Percentiles rank a stretch among this genome's conserved stretches.
Conservation (phyloP, 2,797 vertebrate species). For the Lepidocolaptes lacrymiger region DNA sequence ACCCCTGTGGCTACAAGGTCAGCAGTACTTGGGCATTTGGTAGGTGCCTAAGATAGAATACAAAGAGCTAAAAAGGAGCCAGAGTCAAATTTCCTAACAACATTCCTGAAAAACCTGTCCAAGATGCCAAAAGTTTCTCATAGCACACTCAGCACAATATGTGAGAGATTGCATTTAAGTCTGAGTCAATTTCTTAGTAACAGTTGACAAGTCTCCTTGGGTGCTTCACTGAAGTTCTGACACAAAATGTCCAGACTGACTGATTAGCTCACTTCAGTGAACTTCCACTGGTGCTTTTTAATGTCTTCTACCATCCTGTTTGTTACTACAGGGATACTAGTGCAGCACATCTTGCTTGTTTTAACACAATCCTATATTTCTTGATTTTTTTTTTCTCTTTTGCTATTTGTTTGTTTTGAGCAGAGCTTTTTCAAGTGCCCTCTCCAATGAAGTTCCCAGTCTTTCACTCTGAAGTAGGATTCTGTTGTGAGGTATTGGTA, state of each 20-base stretch:
- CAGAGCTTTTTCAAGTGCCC: background rate
- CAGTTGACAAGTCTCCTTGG: background rate
- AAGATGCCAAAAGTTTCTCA: background rate
- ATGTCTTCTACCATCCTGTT: background rate
- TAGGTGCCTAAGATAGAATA: background rate
- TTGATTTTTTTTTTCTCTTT: background rate
- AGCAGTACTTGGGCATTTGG: background rate
- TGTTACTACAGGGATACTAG: background rate
- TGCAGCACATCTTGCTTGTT: background rate
- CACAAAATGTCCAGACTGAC: background rate
- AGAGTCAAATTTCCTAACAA: background rate
- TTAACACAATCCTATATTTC: background rate
- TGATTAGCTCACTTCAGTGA: background rate
- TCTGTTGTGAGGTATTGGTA: background rate
- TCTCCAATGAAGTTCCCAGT: background rate
- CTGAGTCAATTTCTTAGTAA: background rate
- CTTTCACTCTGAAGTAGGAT: background rate
- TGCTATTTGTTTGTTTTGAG: background rate
- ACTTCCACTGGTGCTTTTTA: background rate
- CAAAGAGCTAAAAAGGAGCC: background rate
- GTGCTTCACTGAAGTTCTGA: background rate
- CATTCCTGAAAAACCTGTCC: background rate
- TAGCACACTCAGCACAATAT: background rate
- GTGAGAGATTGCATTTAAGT: background rate
- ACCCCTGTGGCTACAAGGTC: background rate